These are phyloP conservation scores for Marisa cornuarietis DNA, from an alignment of 1,140 invertebrate genomes.

Conservation along the genomic window DNA sequence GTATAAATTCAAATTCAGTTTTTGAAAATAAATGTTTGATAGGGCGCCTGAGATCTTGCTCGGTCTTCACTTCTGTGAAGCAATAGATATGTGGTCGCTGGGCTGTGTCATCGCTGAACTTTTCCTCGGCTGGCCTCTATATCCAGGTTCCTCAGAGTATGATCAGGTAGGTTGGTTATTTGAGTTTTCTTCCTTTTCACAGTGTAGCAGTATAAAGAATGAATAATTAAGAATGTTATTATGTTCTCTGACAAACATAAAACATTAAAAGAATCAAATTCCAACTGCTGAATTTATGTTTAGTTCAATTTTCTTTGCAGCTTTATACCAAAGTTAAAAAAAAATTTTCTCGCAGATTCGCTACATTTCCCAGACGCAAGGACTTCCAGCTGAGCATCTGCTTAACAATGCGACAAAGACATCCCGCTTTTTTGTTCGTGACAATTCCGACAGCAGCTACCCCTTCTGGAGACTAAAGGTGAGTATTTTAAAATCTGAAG, in stretches of 20 bases:
- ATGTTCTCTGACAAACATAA: background rate
- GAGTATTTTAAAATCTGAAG: conserved; percentile 19
- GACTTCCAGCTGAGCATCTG: conserved; percentile 97
- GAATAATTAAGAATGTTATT: background rate
- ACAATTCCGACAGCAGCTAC: conserved; percentile 95
- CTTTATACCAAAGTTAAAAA: no score
- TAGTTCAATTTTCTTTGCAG: no score
- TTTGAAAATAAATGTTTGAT: conserved; percentile 36
- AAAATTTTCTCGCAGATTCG: conserved; percentile 74
- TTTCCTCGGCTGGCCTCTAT: conserved; percentile 99
- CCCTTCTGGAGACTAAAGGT: conserved; percentile 96
- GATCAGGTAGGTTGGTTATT: conserved; percentile 80
- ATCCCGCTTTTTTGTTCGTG: conserved; percentile 94
- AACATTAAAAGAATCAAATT: background rate
- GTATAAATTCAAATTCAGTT: background rate
- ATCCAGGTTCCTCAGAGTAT: conserved; percentile 99
- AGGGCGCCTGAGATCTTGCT: conserved; percentile 98
- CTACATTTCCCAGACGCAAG: conserved; percentile 90
- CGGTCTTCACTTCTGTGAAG: conserved; percentile 97
- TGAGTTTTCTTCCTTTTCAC: background rate
- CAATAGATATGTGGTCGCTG: conserved; percentile 99
- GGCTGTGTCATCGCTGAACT: conserved; percentile 99
- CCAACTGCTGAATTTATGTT: background rate
- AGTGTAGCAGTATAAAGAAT: background rate
- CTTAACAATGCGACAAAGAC: conserved; percentile 99